phyloP scores from a whole-genome alignment of 37 sponge, comb jelly and placozoan genomes.

The Corticium candelabrum region DNA sequence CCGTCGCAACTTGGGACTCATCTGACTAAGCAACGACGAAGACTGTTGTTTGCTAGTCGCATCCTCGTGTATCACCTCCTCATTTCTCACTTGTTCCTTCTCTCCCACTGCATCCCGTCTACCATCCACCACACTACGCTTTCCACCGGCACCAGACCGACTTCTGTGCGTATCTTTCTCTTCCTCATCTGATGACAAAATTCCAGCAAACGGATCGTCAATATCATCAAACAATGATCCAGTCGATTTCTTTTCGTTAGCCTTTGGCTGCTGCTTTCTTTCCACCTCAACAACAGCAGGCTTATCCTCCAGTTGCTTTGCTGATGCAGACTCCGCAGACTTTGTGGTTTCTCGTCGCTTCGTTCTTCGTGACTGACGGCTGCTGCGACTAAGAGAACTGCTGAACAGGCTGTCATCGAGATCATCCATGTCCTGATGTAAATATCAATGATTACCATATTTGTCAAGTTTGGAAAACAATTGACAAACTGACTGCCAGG shows the following conservation, averaged over 20 bases:
- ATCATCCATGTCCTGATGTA: conserved; percentile 37
- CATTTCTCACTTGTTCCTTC: neutral
- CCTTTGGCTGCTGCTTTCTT: too few relatives aligned
- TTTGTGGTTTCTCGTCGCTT: neutral
- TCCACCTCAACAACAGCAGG: too few relatives aligned
- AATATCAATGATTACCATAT: neutral
- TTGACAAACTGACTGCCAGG: neutral
- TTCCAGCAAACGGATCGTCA: neutral
- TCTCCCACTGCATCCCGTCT: neutral
- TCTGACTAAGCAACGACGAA: neutral
- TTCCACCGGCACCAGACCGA: neutral
- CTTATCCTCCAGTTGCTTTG: too few relatives aligned
- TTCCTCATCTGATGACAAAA: neutral
- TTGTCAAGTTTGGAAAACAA: neutral
- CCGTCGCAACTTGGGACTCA: neutral
- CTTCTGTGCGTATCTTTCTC: too few relatives aligned
- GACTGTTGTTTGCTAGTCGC: too few relatives aligned
- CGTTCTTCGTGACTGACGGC: neutral
- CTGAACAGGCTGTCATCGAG: conserved; percentile 50
- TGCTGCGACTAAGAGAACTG: conserved; percentile 12
- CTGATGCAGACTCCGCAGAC: too few relatives aligned
- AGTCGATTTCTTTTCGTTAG: too few relatives aligned
- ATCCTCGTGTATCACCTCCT: neutral
- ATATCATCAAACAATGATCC: too few relatives aligned
- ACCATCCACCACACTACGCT: neutral